Evolutionary conservation across 2,888 invertebrate species (phyloP), one percentile per base, ranked within the genome.

Genomic region (Coenonympha glycerion): DNA sequence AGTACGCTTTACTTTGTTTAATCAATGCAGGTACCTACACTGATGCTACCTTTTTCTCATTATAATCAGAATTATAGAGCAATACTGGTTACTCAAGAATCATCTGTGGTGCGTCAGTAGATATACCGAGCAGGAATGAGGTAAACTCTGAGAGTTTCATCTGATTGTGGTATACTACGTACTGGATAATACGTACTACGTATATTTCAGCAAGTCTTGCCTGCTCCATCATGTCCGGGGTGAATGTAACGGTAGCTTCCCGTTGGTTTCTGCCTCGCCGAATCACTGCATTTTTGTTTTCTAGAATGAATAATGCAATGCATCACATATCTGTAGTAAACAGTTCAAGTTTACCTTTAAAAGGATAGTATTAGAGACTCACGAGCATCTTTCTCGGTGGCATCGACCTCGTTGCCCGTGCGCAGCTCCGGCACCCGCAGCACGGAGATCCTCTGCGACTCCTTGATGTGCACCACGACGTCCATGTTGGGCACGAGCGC

Each of bases 381-480:
- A 77, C 88, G 79, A 8, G 83, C 76, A 54, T 89, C 87, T 19
- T 73, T 73, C 4, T 79, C 79, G 1, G 88, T 84, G 26, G 89
- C 89, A 33, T 88, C 87, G 31, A 91, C 87, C 67, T 92, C 91
- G 64, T 91, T 90, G 47, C 90, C 91, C 30, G 90, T 89, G 56
- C 91, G 83, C 39, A 93, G 71, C 50, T 90, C 89, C 0, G 92
- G 92, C 2, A 91, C 90, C 54, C 88, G 80, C 3, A 93, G 82
- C 11, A 76, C 76, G 0, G 88, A 88, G 24, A 93, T 85, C 58
- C 90, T 89, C 57, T 89, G 84, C 1, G 88, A 79, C 73, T 93
- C 93, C 52, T 88, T 85, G 55, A 93, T 90, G 55, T 88, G 83
- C 1, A 93, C 91, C 16, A 89, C 88, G 36, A 93, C 90, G 19